A percentile compares a stretch with the other conserved stretches of the same genome.
Conservation (phyloP, 2,113 vertebrate genomes). For the Heptranchias perlo region DNA sequence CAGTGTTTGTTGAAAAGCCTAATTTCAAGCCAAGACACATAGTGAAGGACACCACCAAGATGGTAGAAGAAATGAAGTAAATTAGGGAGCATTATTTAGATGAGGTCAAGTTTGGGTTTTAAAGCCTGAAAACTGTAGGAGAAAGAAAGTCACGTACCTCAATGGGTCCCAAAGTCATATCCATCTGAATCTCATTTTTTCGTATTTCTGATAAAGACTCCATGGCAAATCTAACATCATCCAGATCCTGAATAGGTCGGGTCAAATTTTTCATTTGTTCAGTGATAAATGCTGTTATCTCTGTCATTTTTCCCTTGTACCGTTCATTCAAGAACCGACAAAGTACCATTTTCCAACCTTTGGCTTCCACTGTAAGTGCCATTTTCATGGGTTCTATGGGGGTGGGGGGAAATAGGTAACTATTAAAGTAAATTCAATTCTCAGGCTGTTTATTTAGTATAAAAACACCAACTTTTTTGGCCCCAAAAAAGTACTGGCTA, state of each 20-base stretch:
- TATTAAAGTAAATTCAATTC: conserved; percentile 1
- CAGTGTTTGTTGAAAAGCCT: too few relatives aligned
- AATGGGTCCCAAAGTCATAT: conserved; percentile 68
- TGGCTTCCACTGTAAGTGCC: conserved; percentile 62
- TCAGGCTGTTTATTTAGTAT: neutral
- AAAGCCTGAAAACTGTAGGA: neutral
- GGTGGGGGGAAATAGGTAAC: neutral
- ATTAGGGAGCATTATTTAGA: neutral
- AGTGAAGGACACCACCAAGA: neutral
- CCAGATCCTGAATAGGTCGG: conserved; percentile 65
- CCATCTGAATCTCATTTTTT: conserved; percentile 65
- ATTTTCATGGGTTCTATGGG: conserved; percentile 62
- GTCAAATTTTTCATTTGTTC: conserved; percentile 60
- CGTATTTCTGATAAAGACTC: conserved; percentile 62
- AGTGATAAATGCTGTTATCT: conserved; percentile 54
- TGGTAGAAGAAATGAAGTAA: neutral
- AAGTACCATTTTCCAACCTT: conserved; percentile 69
- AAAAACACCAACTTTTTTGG: neutral
- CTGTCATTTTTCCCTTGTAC: conserved; percentile 70
- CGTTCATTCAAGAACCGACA: conserved; percentile 68
- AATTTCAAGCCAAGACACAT: neutral
- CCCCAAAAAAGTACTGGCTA: neutral
- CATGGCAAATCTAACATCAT: conserved; percentile 70
- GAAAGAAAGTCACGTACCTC: conserved; percentile 58
- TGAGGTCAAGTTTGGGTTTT: neutral